A percentile compares a stretch with the other conserved stretches of the same genome.
Evolutionary conservation across 2,888 invertebrate genomes (phyloP).

Genomic region (Tipula helvola): DNA sequence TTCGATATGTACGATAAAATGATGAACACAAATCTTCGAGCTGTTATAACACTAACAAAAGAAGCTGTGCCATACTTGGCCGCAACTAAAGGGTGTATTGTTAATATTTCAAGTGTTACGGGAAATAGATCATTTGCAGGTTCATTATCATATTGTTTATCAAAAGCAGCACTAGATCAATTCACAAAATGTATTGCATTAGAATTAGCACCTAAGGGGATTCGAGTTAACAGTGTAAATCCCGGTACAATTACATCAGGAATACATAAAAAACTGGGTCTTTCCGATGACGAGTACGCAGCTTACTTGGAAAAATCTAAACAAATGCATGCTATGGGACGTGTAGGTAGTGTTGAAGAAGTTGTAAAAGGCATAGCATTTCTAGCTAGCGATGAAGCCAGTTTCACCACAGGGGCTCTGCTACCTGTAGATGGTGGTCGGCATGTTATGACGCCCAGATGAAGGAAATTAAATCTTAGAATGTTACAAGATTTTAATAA

Average conservation of each 20-base stretch:
- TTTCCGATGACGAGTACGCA: slow-evolving; percentile 60
- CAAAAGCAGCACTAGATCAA: slow-evolving; percentile 82
- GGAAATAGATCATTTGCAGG: slow-evolving; percentile 74
- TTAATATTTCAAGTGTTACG: slow-evolving; percentile 82
- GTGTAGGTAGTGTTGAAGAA: slow-evolving; percentile 63
- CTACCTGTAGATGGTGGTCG: slow-evolving; percentile 82
- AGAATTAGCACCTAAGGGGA: slow-evolving; percentile 58
- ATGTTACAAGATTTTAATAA: neutral
- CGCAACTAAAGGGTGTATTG: slow-evolving; percentile 62
- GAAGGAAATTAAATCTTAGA: slow-evolving; percentile 29
- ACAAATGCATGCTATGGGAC: slow-evolving; percentile 71
- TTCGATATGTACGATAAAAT: slow-evolving; percentile 69
- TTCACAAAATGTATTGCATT: slow-evolving; percentile 79
- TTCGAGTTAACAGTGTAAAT: slow-evolving; percentile 75
- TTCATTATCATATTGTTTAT: slow-evolving; percentile 74
- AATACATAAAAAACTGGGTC: slow-evolving; percentile 58
- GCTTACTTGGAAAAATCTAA: slow-evolving; percentile 65
- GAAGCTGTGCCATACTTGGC: slow-evolving; percentile 66
- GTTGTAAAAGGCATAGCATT: slow-evolving; percentile 75
- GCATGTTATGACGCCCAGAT: slow-evolving; percentile 72
- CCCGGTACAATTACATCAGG: slow-evolving; percentile 79
- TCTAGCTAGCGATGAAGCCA: slow-evolving; percentile 65
- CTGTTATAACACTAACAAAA: slow-evolving; percentile 59
- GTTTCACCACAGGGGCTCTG: slow-evolving; percentile 73
- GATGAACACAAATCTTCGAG: slow-evolving; percentile 71